phyloP scores from a whole-genome alignment of 2,888 invertebrate genomes.

The Crepidodera aurea region DNA sequence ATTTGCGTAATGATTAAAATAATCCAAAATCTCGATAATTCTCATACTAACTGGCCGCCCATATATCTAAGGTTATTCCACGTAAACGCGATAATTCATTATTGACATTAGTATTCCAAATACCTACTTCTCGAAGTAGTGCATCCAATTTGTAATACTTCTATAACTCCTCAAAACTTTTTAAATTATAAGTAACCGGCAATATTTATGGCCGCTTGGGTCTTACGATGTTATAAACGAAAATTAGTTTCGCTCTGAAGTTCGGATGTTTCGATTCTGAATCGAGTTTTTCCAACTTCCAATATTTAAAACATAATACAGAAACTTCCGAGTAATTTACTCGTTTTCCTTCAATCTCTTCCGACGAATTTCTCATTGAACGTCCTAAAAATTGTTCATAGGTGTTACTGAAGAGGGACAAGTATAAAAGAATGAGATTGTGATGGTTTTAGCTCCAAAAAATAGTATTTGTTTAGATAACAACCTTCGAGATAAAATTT shows the following conservation, averaged over 20 bases:
- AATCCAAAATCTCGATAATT: too few relatives aligned
- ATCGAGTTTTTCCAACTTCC: background rate
- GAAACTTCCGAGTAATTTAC: background rate
- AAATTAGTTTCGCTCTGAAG: conserved; percentile 11
- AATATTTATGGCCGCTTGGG: conserved; percentile 1
- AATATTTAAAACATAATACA: conserved; percentile 10
- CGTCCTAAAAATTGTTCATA: too few relatives aligned
- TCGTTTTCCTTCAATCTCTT: background rate
- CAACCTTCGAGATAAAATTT: too few relatives aligned
- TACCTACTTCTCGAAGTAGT: background rate
- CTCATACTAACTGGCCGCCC: too few relatives aligned
- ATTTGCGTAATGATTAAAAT: too few relatives aligned
- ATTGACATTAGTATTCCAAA: background rate
- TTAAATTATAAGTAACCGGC: conserved; percentile 12
- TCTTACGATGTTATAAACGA: conserved; percentile 6
- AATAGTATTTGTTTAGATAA: too few relatives aligned
- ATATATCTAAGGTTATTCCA: too few relatives aligned
- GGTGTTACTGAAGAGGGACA: too few relatives aligned
- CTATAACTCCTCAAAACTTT: background rate
- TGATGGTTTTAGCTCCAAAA: too few relatives aligned
- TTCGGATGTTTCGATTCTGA: conserved; percentile 7
- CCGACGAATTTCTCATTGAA: background rate
- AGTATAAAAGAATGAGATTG: too few relatives aligned
- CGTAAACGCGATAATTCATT: too few relatives aligned
- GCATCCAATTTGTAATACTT: background rate